Evolutionary conservation across 2,797 vertebrate species (phyloP), one percentile per base, ranked within the genome.

Genomic region (Darevskia mixta): DNA sequence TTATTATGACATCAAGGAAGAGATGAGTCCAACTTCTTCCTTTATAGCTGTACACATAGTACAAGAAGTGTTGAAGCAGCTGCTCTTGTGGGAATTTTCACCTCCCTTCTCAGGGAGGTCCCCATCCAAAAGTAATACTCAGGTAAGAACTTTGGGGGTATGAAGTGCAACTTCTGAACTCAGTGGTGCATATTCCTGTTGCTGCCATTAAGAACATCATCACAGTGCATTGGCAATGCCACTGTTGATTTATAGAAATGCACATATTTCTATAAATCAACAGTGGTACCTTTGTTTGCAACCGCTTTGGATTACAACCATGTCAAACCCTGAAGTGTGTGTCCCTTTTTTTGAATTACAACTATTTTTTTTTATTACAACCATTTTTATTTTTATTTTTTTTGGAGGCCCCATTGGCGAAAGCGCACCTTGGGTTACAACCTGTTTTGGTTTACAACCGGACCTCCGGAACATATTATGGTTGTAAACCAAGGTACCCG

Each of bases 1-100:
- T 85, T 86, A 90, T 89, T 91, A 85, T 67, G 81, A 76, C 78
- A 81, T 92, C 93, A 90, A 4, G 38, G 32, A 77, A 67, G 88
- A 80, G 25, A 38, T 82, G 17, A 27, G 83, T 61, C 8, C 18
- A 75, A 69, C 9, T 79, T 86, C 90, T 77, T 85, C 90, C 49
- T 92, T 90, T 67, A 85, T 3, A 79, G 20, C 11, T 91, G 11
- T 67, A 32, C 20, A 86, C 87, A 18, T 27, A 35, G 87, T 55
- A 87, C 32, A 92, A 73, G 41, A 92, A 73, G n/a, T 32, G 20
- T 17, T 29, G 92, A 66, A 23, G 2, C 61, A 76, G 38, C 84
- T 49, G 7, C 9, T 84, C 82, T 67, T 77, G 9, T 3, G 17
- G 25, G 25, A 83, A 10, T 2, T 35, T 66, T 67, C 32, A 75